Evolutionary conservation across 2,888 invertebrate species (phyloP).

Genomic region (Clistopyga incitator): DNA sequence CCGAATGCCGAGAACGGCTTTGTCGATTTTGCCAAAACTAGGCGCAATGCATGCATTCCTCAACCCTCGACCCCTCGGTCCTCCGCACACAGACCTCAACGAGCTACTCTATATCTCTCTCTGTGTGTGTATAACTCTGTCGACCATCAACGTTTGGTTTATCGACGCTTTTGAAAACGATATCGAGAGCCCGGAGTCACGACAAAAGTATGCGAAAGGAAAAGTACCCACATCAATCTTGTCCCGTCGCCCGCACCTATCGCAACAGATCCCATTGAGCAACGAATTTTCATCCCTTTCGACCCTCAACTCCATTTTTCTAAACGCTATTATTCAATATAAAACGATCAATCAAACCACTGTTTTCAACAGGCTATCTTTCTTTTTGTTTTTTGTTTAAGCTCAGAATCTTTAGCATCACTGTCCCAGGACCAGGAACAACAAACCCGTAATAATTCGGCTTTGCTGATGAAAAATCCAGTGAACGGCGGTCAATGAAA

Average conservation of each 20-base stretch:
- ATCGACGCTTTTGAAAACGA: slow-evolving; percentile 6
- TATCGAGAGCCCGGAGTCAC: neutral
- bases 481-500: neutral
- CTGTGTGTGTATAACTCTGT: neutral
- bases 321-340: slow-evolving; percentile 13
- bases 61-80: slow-evolving; percentile 4
- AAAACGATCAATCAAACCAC: neutral
- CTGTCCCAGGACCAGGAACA: too few relatives aligned
- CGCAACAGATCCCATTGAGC: neutral
- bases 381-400: neutral
- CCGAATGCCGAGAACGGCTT: slow-evolving; percentile 29
- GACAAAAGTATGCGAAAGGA: slow-evolving; percentile 3
- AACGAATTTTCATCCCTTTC: slow-evolving; percentile 3
- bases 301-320: neutral
- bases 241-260: neutral
- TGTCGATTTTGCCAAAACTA: slow-evolving; percentile 42
- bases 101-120: slow-evolving; percentile 1
- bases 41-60: slow-evolving; percentile 25
- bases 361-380: neutral
- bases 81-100: slow-evolving; percentile 12
- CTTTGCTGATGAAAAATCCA: neutral
- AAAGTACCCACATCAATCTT: slow-evolving; percentile 7
- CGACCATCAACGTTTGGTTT: slow-evolving; percentile 8
- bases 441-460: neutral
- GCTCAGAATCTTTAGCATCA: neutral